Evolutionary conservation across 2,888 invertebrate species (phyloP), one percentile per base, ranked within the genome.

Genomic region (Ormia ochracea): DNA sequence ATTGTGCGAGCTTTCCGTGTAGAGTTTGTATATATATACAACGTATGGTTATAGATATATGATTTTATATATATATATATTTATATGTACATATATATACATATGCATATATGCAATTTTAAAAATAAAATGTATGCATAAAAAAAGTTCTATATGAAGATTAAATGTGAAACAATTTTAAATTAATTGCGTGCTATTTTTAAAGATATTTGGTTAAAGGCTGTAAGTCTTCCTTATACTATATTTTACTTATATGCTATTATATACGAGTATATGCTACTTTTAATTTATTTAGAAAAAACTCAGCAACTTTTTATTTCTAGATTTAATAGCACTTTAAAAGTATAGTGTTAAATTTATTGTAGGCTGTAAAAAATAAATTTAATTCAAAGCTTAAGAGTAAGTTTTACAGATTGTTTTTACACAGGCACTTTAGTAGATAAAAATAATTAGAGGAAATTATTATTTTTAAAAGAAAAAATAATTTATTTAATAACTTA

Each of bases 371-470:
- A 50, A 19, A 79, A 43, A 74, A 21, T 36, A 50, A 28, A 58
- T 69, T 80, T 77, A 65, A 81, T 81, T 83, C 78, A 81, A 82
- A 83, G 83, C 81, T 81, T 82, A 82, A 61, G 73, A 50, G 38
- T 72, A 69, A 68, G 61, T 78, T 66, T 82, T 81, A 50, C n/a
- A 82, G 82, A 83, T 82, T 82, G 82, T 83, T 79, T 81, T 72
- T 81, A 78, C 78, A 76, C 65, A 83, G 84, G 84, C 84, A 84
- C 84, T 84, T 83, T 81, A 82, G 79, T 82, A 81, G 81, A 59
- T 68, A 50, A 74, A 72, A 45, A 50, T 23, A 41, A 63, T 9
- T 12, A 26, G n/a, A 52, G 14, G 26, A n/a, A n/a, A 45, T 28
- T 14, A 28, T 28, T 23, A 6, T 6, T 45, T 43, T 19, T 36